Evolutionary conservation across 53 echinoderm and acorn worm species (phyloP).

Genomic region (Antedon mediterranea): DNA sequence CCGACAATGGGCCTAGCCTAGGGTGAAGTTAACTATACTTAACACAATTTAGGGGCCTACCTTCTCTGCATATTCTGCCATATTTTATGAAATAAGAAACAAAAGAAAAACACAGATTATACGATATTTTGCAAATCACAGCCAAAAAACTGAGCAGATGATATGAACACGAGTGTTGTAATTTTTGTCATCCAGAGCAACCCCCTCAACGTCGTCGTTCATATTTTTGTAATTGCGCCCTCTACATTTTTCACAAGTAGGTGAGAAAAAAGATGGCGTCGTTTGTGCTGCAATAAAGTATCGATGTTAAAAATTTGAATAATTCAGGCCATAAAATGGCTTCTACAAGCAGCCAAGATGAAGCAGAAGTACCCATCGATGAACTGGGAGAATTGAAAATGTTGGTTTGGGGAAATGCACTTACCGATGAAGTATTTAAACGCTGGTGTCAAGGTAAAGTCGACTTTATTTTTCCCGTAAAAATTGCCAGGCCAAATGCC

Average conservation of each 20-base stretch:
- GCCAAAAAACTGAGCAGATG: neutral
- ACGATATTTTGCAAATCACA: neutral
- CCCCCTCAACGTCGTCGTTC: neutral
- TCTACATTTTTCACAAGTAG: neutral
- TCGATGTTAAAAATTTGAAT: neutral
- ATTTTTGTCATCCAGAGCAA: neutral
- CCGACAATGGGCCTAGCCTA: neutral
- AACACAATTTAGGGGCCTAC: neutral
- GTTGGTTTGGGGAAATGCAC: conserved; percentile 66
- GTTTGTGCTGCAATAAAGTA: neutral
- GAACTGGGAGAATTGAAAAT: conserved; percentile 50
- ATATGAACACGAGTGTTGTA: neutral
- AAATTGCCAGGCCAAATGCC: neutral
- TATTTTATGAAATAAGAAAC: neutral
- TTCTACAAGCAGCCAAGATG: conserved; percentile 72
- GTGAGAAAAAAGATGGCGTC: conserved; percentile 1
- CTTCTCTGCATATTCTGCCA: neutral
- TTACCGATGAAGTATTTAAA: conserved; percentile 79
- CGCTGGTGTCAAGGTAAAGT: conserved; percentile 79
- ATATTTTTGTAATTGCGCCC: neutral
- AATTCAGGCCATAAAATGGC: too few species aligned
- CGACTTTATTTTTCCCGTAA: neutral
- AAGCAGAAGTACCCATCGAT: conserved; percentile 20
- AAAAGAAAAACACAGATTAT: neutral
- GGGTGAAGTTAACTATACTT: too few species aligned